Evolutionary conservation across 2,113 vertebrate genomes (phyloP), one percentile per base, ranked within the genome.

Genomic region (Salvelinus namaycush): DNA sequence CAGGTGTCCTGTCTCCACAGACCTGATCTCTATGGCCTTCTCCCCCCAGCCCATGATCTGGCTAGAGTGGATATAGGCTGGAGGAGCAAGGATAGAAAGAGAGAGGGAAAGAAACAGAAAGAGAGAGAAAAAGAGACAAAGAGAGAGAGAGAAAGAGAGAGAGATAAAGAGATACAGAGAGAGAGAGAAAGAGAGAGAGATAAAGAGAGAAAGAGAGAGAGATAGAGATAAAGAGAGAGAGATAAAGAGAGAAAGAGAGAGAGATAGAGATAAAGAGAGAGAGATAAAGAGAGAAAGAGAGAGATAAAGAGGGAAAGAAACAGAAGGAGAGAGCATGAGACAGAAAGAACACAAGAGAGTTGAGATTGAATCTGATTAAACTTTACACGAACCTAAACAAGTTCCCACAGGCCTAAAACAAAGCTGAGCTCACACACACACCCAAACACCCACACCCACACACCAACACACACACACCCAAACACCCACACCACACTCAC

Each of bases 11-110:
- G 97, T 99, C 92, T 99, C 97, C 92, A 99, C 97, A 39, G 97
- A 99, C 74, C 97, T 96, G 92, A 99, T 99, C 91, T 99, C 97
- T 89, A 99, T 99, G 87, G 97, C 97, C 95, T 99, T 99, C 94
- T 99, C 97, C 84, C 97, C 97, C 97, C 97, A 99, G 92, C 97
- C 97, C 97, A 99, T 99, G 86, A 99, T 99, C 94, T 99, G 97
- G 93, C 97, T 99, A 85, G 97, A 99, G 92, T 98, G 97, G 93
- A 99, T 99, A 91, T 99, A 99, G 84, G 97, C 97, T 99, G 95
- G 91, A 86, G 64, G n/a, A 70, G 69, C 1, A 66, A 14, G 39
- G 64, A 54, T 51, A n/a, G 3, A 20, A 29, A 64, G 65, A 62
- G 18, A 16, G 60, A 62, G 64, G 18, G 0, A 26, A 3, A 12